Evolutionary conservation across 2,113 vertebrate species (phyloP).

Genomic region (Mormoops blainvillei): DNA sequence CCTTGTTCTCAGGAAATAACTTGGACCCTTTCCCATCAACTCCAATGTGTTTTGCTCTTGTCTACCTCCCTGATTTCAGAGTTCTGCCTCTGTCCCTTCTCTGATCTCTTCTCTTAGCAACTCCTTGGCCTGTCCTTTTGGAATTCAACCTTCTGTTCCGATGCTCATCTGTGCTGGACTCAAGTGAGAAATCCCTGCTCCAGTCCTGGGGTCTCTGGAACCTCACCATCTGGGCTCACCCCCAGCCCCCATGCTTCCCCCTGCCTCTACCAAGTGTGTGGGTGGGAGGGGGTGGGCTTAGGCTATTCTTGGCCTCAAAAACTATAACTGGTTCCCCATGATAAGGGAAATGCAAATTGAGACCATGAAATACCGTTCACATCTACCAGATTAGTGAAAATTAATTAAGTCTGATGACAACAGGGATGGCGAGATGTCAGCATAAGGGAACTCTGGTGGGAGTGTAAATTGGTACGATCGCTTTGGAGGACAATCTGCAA

Average conservation of each 20-base stretch:
- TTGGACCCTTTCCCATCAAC: neutral
- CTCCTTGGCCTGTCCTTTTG: neutral
- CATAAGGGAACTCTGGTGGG: conserved; percentile 6
- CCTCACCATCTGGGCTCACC: neutral
- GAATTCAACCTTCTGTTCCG: neutral
- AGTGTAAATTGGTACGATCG: conserved; percentile 7
- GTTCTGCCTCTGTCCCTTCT: neutral
- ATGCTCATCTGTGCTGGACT: neutral
- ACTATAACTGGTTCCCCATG: conserved; percentile 25
- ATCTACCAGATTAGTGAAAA: conserved; percentile 54
- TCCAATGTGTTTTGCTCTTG: neutral
- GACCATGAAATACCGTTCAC: conserved; percentile 37
- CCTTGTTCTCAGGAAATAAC: neutral
- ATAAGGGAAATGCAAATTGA: conserved; percentile 59
- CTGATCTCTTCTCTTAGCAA: neutral
- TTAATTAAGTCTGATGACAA: conserved; percentile 55
- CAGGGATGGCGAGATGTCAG: conserved; percentile 19
- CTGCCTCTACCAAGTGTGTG: neutral
- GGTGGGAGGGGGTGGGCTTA: neutral
- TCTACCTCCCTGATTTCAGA: neutral
- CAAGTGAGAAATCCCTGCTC: neutral
- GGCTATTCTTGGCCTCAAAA: conserved; percentile 11
- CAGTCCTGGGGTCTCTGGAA: neutral
- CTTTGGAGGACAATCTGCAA: conserved; percentile 22
- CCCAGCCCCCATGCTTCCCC: neutral